A percentile compares a stretch with the other conserved stretches of the same genome.
phyloP scores from a whole-genome alignment of 2,113 vertebrate genomes.

The Corythaeola cristata region DNA sequence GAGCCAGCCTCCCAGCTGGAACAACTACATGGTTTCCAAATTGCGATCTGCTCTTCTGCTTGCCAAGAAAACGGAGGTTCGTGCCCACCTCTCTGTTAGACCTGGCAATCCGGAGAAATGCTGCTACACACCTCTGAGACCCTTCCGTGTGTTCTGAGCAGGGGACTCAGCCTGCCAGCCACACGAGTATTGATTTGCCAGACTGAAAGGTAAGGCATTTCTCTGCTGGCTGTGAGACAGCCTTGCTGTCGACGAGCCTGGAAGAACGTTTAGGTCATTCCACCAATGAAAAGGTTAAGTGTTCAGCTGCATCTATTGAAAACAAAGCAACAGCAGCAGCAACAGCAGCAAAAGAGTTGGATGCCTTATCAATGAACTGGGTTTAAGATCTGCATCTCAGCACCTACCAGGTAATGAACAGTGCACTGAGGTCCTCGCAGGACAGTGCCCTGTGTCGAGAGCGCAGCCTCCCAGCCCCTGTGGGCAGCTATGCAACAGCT shows the following conservation, averaged over 20 bases:
- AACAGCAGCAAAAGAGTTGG: background rate
- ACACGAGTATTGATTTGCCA: background rate
- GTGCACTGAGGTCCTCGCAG: background rate
- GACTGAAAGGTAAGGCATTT: background rate
- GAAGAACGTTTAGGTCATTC: slow-evolving; percentile 24
- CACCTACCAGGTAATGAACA: background rate
- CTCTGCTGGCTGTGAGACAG: background rate
- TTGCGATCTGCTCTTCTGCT: background rate
- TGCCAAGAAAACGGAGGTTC: background rate
- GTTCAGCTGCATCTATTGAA: slow-evolving; percentile 33
- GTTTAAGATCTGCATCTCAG: background rate
- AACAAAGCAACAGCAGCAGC: slow-evolving; percentile 10
- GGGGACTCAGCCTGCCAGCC: background rate
- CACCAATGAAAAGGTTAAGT: slow-evolving; percentile 40
- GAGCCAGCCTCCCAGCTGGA: background rate
- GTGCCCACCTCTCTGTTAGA: background rate
- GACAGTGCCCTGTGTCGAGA: background rate
- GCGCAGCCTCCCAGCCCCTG: background rate
- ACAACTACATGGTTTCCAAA: background rate
- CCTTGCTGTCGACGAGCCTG: background rate
- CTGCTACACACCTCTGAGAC: background rate
- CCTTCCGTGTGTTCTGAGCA: background rate
- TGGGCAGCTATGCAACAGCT: background rate
- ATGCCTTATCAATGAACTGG: background rate
- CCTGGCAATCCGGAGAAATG: background rate